Conservation (phyloP, 2,797 vertebrate genomes). For the Hyperoplus immaculatus region DNA sequence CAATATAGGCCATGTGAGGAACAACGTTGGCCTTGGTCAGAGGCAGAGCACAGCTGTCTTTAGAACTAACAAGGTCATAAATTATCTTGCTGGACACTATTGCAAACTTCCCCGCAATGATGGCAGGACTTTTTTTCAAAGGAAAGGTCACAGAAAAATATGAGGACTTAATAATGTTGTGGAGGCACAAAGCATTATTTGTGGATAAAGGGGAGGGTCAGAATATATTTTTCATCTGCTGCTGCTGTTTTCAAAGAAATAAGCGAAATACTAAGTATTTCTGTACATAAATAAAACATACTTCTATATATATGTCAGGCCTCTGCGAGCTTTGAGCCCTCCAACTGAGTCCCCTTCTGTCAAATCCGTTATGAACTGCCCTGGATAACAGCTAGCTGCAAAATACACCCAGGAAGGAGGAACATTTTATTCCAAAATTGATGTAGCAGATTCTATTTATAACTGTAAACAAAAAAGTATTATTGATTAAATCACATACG, state of each 20-base stretch:
- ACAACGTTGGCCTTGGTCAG: constrained; percentile 10
- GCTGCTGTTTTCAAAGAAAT: neutral
- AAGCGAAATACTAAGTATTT: neutral
- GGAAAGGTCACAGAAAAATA: constrained; percentile 16
- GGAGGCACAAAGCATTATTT: neutral
- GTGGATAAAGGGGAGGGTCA: neutral
- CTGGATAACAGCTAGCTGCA: neutral
- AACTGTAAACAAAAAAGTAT: neutral
- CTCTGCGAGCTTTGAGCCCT: neutral
- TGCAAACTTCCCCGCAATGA: neutral
- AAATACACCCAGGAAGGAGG: neutral
- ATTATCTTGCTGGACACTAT: constrained; percentile 9
- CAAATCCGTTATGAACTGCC: neutral
- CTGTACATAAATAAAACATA: constrained; percentile 10
- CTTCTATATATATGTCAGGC: neutral
- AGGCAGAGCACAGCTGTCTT: neutral
- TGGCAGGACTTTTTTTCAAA: neutral
- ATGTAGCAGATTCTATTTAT: neutral
- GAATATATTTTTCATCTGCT: neutral
- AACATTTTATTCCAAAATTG: neutral
- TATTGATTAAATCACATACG: neutral
- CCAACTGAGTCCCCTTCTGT: neutral
- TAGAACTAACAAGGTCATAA: constrained; percentile 18
- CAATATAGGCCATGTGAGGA: neutral
- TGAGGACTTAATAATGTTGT: neutral